Conservation (phyloP, 2,888 invertebrate genomes). For the Idaea dimidiata region DNA sequence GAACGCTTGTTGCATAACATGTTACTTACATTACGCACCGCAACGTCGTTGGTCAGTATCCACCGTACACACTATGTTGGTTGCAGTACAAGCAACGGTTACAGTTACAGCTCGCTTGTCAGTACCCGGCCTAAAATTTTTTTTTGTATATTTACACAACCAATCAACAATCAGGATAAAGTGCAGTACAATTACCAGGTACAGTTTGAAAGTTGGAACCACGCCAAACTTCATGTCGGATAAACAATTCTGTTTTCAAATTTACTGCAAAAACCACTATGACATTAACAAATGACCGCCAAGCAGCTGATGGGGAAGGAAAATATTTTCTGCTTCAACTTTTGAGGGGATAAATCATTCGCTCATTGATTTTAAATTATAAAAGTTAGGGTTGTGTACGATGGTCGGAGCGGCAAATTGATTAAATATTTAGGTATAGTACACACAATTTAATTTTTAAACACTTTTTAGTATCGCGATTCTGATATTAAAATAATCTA, state of each 20-base stretch:
- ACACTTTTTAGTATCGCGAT: too few relatives aligned
- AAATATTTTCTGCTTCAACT: conserved; percentile 1
- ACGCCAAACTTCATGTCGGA: conserved; percentile 21
- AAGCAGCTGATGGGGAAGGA: conserved; percentile 1
- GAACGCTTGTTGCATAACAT: too few relatives aligned
- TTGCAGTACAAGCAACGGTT: background rate
- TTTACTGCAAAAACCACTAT: conserved; percentile 26
- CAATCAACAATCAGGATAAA: conserved; percentile 20
- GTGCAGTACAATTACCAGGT: conserved; percentile 8
- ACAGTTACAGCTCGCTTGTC: too few relatives aligned
- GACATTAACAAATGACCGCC: conserved; percentile 27
- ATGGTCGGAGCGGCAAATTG: background rate
- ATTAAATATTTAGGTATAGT: background rate
- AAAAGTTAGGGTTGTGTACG: conserved; percentile 4
- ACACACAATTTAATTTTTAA: too few relatives aligned
- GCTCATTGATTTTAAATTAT: background rate
- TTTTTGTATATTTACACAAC: background rate
- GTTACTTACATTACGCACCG: too few relatives aligned
- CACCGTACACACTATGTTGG: background rate
- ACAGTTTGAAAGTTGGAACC: conserved; percentile 16
- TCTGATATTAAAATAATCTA: too few relatives aligned
- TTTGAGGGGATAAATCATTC: background rate
- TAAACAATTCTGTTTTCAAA: conserved; percentile 31
- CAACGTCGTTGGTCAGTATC: too few relatives aligned
- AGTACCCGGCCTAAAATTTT: too few relatives aligned